Percentiles rank a stretch among this genome's conserved stretches.
Evolutionary conservation across 2,113 vertebrate species (phyloP).

Genomic region (Mastomys natalensis): DNA sequence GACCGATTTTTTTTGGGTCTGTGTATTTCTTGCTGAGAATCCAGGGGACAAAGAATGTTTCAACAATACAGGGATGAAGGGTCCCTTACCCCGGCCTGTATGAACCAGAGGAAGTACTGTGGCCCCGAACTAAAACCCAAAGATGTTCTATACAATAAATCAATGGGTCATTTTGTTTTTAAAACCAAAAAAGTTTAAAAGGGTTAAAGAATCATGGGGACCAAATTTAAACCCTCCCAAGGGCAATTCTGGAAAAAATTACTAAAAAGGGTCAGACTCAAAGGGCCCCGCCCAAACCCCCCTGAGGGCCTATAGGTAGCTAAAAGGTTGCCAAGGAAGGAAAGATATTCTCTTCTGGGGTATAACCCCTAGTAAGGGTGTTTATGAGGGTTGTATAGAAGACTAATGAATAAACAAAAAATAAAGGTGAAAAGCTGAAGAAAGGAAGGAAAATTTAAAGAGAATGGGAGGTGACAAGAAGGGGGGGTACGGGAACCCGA

Average conservation of each 20-base stretch:
- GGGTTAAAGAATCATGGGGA: slow-evolving; percentile 30
- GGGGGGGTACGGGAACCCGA: neutral
- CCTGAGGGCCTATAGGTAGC: neutral
- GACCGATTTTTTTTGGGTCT: slow-evolving; percentile 2
- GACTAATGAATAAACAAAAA: neutral
- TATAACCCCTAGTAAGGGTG: neutral
- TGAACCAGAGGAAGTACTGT: slow-evolving; percentile 15
- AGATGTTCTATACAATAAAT: slow-evolving; percentile 25
- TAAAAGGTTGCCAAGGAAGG: neutral
- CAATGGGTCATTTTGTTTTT: slow-evolving; percentile 27
- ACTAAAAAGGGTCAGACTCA: neutral
- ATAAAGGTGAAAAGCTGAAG: neutral
- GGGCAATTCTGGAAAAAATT: slow-evolving; percentile 19
- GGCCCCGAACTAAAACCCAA: slow-evolving; percentile 39
- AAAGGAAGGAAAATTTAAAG: neutral
- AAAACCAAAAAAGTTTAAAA: neutral
- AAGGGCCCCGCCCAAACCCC: neutral
- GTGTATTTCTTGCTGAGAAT: neutral
- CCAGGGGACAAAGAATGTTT: neutral
- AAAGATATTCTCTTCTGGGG: neutral
- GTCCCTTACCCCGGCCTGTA: neutral
- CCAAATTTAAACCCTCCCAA: slow-evolving; percentile 39
- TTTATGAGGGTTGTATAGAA: no score
- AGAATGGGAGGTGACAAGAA: neutral
- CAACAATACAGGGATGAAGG: neutral